Evolutionary conservation across 2,797 vertebrate genomes (phyloP).

Genomic region (Onychomys leucogaster): DNA sequence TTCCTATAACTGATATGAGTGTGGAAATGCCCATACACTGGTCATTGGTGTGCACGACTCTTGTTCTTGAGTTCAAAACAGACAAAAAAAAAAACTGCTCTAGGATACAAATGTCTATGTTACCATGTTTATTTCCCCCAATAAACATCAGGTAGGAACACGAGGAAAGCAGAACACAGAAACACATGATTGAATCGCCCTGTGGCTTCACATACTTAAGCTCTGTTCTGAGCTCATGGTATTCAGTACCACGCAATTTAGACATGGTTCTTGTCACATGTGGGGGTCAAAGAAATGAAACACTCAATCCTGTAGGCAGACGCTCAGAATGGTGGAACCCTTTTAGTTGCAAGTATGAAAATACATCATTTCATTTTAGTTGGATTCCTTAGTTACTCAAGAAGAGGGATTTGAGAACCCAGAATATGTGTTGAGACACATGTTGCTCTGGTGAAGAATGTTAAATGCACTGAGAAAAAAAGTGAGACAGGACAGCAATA

Average conservation of each 20-base stretch:
- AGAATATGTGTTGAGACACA: background rate
- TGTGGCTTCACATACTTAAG: background rate
- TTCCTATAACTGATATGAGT: accelerated
- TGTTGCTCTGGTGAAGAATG: background rate
- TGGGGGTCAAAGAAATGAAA: too few relatives aligned
- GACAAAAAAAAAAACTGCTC: too few relatives aligned
- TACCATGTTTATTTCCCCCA: background rate
- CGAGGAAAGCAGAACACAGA: background rate
- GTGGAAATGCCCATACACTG: accelerated
- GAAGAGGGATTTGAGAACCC: background rate
- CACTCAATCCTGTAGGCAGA: background rate
- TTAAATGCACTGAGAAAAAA: too few relatives aligned
- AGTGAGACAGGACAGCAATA: background rate
- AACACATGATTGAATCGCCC: background rate
- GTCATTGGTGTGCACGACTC: accelerated
- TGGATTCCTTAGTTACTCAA: background rate
- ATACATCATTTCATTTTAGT: background rate
- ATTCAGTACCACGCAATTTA: background rate
- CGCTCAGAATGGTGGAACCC: background rate
- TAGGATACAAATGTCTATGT: background rate
- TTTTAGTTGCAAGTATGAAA: background rate
- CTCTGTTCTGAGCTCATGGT: background rate
- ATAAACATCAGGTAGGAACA: background rate
- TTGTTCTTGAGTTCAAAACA: background rate
- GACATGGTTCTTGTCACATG: background rate